Percentiles rank a stretch among this genome's conserved stretches.
Evolutionary conservation across 2,888 invertebrate species (phyloP).

Genomic region (Vanessa cardui): DNA sequence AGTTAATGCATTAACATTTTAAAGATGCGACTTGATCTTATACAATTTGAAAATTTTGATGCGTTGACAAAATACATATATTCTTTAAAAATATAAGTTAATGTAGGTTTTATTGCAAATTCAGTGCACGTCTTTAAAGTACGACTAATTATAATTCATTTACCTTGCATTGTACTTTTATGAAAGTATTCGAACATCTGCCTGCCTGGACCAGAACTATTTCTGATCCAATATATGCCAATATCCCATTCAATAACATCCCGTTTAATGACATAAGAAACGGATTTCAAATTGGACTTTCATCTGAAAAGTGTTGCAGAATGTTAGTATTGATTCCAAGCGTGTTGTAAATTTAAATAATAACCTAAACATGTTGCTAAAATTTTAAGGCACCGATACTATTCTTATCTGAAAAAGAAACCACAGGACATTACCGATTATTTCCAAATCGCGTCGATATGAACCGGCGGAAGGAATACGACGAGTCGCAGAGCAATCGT

Average conservation of each 20-base stretch:
- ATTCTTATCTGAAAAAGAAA: conserved; percentile 8
- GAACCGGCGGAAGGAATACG: conserved; percentile 27
- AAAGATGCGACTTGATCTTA: too few species aligned
- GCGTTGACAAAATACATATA: too few species aligned
- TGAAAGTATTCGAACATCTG: background rate
- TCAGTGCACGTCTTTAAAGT: too few species aligned
- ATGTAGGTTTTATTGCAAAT: too few species aligned
- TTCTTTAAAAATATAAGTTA: too few species aligned
- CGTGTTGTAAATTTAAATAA: background rate
- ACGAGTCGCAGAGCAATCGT: conserved; percentile 34
- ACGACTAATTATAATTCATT: too few species aligned
- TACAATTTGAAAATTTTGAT: too few species aligned
- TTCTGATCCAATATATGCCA: background rate
- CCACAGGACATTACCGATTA: background rate
- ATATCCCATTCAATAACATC: background rate
- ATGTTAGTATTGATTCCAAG: background rate
- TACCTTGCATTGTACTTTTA: too few species aligned
- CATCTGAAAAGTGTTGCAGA: conserved; percentile 1
- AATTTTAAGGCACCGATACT: background rate
- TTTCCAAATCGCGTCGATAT: background rate
- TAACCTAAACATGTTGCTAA: background rate
- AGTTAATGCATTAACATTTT: too few species aligned
- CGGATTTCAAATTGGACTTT: too few species aligned
- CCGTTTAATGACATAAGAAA: background rate
- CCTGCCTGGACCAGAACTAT: too few species aligned